These are phyloP conservation scores for Galerucella pusilla DNA, from an alignment of 2,888 invertebrate species.

Conservation along the genomic window DNA sequence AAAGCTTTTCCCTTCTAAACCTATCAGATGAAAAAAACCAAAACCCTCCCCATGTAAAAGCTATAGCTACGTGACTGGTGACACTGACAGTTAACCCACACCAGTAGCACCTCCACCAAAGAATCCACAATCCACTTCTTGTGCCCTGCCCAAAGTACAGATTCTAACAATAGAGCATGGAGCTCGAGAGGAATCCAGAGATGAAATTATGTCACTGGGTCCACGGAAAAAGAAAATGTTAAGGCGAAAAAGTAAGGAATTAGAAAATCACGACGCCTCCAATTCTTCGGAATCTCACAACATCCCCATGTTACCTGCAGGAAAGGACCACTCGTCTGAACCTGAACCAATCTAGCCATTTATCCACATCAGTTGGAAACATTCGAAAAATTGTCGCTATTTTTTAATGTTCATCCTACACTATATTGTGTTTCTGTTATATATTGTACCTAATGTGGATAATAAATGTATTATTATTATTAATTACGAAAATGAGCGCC, in stretches of 20 bases:
- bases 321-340: too few species aligned
- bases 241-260: constrained; percentile 73
- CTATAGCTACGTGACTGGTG: too few species aligned
- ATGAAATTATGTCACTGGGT: constrained; percentile 80
- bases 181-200: constrained; percentile 68
- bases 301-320: constrained; percentile 65
- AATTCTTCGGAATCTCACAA: constrained; percentile 68
- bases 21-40: too few species aligned
- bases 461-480: too few species aligned
- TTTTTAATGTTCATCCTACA: too few species aligned
- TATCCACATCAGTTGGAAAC: too few species aligned
- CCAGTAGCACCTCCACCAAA: constrained; percentile 64
- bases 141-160: constrained; percentile 62
- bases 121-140: constrained; percentile 65
- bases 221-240: constrained; percentile 75
- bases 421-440: too few species aligned
- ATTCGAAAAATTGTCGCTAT: too few species aligned
- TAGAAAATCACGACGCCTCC: constrained; percentile 69
- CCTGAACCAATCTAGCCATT: too few species aligned
- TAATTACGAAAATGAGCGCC: constrained; percentile 60
- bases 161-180: constrained; percentile 65
- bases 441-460: too few species aligned
- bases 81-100: constrained; percentile 62
- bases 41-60: too few species aligned
- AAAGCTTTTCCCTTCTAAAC: too few species aligned